Conservation (phyloP, 30 jellyfish, hydroid and myxozoan species). For the Euphysa ruthae region DNA sequence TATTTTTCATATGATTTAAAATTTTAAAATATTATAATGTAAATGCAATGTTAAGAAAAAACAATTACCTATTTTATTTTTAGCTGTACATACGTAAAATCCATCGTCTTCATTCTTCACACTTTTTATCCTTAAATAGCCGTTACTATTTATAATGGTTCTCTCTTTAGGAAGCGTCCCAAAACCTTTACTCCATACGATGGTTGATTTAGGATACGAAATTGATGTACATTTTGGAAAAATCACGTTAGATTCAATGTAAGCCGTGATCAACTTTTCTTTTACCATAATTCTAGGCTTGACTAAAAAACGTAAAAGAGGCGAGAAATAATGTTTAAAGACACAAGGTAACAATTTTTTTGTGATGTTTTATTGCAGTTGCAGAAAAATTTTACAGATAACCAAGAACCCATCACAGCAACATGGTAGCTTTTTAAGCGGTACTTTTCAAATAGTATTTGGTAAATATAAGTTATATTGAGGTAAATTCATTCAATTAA, state of each 20-base stretch:
- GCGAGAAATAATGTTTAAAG: no score
- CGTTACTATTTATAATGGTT: background rate
- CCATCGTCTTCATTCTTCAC: slow-evolving; percentile 25
- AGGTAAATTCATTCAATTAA: no score
- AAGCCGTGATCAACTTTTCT: background rate
- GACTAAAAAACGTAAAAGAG: slow-evolving; percentile 1
- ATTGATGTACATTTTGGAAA: slow-evolving; percentile 19
- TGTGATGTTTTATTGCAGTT: no score
- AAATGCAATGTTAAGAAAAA: no score
- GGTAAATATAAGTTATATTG: no score
- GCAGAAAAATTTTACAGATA: no score
- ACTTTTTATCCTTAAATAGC: background rate
- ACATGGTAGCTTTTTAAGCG: no score
- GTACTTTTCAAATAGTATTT: no score
- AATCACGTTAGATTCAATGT: background rate
- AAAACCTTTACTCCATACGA: slow-evolving; percentile 20
- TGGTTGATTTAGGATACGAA: slow-evolving; percentile 20
- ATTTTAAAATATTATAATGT: no score
- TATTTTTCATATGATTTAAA: no score
- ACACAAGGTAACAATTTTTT: no score
- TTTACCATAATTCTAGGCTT: background rate
- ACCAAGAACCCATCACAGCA: no score
- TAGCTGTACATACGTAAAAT: slow-evolving; percentile 15
- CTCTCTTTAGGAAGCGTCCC: slow-evolving; percentile 13
- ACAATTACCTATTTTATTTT: slow-evolving; percentile 25